Percentiles rank a stretch among this genome's conserved stretches.
Evolutionary conservation across 2,888 invertebrate genomes (phyloP).

Genomic region (Caenorhabditis sulstoni): DNA sequence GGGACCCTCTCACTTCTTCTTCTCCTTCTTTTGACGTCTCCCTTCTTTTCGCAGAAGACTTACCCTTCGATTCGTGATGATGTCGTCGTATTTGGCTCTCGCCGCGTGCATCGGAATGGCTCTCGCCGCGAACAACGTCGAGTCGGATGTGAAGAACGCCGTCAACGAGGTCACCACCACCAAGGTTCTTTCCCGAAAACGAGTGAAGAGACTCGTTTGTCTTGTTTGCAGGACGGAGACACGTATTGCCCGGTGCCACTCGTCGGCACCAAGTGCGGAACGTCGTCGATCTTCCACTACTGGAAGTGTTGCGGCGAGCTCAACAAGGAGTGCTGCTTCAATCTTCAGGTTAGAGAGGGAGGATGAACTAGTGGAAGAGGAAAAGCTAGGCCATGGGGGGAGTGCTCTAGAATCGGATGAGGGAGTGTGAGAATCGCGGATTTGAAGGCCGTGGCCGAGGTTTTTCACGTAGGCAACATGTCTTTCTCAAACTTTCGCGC

Average conservation of each 20-base stretch:
- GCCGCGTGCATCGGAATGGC: constrained; percentile 51
- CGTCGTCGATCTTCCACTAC: constrained; percentile 75
- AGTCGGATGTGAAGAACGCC: constrained; percentile 66
- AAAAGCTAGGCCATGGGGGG: constrained; percentile 1
- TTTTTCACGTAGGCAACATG: too few species aligned
- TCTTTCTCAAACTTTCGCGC: too few species aligned
- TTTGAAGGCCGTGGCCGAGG: too few species aligned
- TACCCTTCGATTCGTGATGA: neutral
- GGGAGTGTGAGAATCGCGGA: too few species aligned
- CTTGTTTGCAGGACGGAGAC: constrained; percentile 75
- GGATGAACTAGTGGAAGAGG: neutral
- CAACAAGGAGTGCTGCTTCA: constrained; percentile 77
- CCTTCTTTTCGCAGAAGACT: too few species aligned
- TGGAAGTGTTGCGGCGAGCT: constrained; percentile 79
- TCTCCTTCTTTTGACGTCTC: constrained; percentile 8
- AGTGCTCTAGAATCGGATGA: neutral
- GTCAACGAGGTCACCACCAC: constrained; percentile 72
- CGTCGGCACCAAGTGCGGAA: constrained; percentile 76
- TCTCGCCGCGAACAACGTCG: constrained; percentile 44
- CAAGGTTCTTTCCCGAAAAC: constrained; percentile 50
- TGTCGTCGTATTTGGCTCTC: constrained; percentile 42
- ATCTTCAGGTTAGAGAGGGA: constrained; percentile 61
- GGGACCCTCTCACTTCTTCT: neutral
- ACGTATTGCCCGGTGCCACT: constrained; percentile 74
- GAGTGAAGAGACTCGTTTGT: too few species aligned